phyloP scores from a whole-genome alignment of 92 coral and sea anemone species.

The Plumapathes pennacea region DNA sequence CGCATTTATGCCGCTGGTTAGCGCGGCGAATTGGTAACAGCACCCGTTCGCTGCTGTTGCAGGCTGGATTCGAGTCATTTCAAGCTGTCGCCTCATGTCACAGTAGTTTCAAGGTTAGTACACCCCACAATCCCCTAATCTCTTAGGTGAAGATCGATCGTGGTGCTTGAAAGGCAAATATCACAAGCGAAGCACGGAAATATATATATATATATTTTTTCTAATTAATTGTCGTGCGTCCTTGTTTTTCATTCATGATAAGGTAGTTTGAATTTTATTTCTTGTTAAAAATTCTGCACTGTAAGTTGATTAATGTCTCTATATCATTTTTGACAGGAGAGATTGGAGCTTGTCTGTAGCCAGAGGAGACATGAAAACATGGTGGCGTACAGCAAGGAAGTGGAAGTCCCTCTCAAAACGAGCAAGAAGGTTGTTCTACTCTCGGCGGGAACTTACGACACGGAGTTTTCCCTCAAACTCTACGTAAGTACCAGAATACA shows the following conservation, averaged over 20 bases:
- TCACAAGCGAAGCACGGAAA: too few relatives aligned
- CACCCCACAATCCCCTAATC: too few relatives aligned
- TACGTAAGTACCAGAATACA: slow-evolving; percentile 59
- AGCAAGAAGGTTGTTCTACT: slow-evolving; percentile 61
- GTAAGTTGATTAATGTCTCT: background rate
- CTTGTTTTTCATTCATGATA: too few relatives aligned
- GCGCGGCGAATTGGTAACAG: too few relatives aligned
- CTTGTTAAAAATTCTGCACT: background rate
- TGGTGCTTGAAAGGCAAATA: too few relatives aligned
- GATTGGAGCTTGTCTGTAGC: slow-evolving; percentile 26
- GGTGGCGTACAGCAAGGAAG: slow-evolving; percentile 67
- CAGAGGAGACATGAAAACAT: slow-evolving; percentile 61
- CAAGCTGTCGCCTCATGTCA: slow-evolving; percentile 16
- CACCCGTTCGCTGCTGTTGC: too few relatives aligned
- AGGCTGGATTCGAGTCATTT: slow-evolving; percentile 63
- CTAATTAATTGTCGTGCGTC: too few relatives aligned
- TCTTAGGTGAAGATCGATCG: too few relatives aligned
- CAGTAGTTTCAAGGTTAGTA: too few relatives aligned
- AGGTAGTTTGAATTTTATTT: background rate
- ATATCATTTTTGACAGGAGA: slow-evolving; percentile 13
- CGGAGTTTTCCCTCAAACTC: slow-evolving; percentile 60
- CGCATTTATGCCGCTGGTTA: too few relatives aligned
- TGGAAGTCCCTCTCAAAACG: slow-evolving; percentile 54
- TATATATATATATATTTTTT: too few relatives aligned
- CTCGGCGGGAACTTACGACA: slow-evolving; percentile 63